These are phyloP conservation scores for Diarsia brunnea DNA, from an alignment of 2,888 invertebrate genomes.

Conservation along the genomic window DNA sequence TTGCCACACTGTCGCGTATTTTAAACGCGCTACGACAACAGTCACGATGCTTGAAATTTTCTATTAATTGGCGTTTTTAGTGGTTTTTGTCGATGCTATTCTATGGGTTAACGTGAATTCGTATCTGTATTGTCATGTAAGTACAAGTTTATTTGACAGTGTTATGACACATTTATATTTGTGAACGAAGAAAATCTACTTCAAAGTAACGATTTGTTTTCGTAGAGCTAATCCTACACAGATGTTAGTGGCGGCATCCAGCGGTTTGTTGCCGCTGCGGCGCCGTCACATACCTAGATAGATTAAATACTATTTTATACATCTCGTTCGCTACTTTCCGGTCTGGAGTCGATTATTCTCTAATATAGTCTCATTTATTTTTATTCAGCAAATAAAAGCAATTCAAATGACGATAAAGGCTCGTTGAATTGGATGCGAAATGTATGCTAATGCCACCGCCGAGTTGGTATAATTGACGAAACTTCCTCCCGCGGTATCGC, in stretches of 20 bases:
- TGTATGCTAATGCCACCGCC: conserved; percentile 84
- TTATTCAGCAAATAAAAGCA: conserved; percentile 85
- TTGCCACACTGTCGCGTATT: conserved; percentile 77
- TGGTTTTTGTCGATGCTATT: conserved; percentile 79
- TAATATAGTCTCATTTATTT: conserved; percentile 83
- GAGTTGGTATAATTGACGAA: conserved; percentile 83
- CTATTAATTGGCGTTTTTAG: conserved; percentile 87
- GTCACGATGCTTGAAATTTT: conserved; percentile 83
- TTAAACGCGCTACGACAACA: conserved; percentile 80
- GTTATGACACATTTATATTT: conserved; percentile 74
- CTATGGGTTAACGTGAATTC: conserved; percentile 77
- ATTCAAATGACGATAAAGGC: conserved; percentile 82
- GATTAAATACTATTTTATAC: conserved; percentile 67
- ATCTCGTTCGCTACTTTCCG: conserved; percentile 61
- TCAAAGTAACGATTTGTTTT: conserved; percentile 70
- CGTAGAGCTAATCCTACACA: conserved; percentile 64
- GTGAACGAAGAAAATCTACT: conserved; percentile 68
- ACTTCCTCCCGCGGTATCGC: conserved; percentile 83
- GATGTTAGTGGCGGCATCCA: conserved; percentile 53
- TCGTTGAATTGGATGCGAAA: conserved; percentile 83
- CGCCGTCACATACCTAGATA: conserved; percentile 46
- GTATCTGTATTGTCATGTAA: conserved; percentile 77
- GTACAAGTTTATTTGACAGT: conserved; percentile 73
- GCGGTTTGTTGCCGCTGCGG: conserved; percentile 31
- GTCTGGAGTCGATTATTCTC: conserved; percentile 69